These are phyloP conservation scores for Chinchilla lanigera DNA, from an alignment of 2,113 vertebrate species.

Conservation along the genomic window DNA sequence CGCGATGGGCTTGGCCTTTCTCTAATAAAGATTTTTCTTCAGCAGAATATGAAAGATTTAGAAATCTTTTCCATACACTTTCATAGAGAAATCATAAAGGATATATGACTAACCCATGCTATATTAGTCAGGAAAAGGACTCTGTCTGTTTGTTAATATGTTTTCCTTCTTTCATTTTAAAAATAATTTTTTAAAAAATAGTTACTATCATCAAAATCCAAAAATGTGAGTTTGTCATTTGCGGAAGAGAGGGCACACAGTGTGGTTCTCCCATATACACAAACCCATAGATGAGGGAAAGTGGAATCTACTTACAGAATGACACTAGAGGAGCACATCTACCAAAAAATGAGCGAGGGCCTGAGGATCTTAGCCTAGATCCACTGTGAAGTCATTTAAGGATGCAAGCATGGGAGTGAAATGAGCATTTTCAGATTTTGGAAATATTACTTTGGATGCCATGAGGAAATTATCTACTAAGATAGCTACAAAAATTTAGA, in stretches of 20 bases:
- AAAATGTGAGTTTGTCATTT: not conserved
- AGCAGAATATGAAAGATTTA: not conserved
- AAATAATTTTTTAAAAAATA: too few relatives aligned
- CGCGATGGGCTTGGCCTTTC: not conserved
- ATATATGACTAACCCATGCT: not conserved
- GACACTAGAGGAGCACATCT: not conserved
- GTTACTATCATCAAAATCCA: not conserved
- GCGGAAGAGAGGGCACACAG: not conserved
- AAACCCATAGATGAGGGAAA: not conserved
- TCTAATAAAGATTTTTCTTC: not conserved
- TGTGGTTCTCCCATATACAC: not conserved
- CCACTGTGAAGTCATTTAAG: not conserved
- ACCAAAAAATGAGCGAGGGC: not conserved
- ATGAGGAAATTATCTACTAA: not conserved
- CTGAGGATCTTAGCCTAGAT: not conserved
- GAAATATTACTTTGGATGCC: not conserved
- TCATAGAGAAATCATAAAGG: not conserved
- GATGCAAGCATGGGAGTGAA: not conserved
- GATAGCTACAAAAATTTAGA: not conserved
- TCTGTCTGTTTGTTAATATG: too few relatives aligned
- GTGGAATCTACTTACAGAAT: not conserved
- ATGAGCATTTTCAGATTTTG: not conserved
- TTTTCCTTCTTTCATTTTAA: too few relatives aligned
- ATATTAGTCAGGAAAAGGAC: not conserved
- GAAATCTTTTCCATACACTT: not conserved